Percentiles rank a stretch among this genome's conserved stretches.
Evolutionary conservation across 2,113 vertebrate genomes (phyloP).

Genomic region (Daboia siamensis): DNA sequence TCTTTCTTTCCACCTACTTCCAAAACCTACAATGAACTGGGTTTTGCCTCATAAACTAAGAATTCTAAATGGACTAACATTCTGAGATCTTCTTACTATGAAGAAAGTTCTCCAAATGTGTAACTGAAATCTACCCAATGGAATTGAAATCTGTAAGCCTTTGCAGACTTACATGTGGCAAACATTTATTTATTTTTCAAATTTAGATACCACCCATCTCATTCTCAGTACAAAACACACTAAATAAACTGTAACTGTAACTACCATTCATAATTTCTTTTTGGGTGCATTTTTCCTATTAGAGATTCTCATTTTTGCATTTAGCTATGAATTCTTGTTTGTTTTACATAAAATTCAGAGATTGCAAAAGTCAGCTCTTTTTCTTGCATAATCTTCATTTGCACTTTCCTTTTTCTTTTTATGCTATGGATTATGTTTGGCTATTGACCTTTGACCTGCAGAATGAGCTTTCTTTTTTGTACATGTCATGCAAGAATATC

Average conservation of each 20-base stretch:
- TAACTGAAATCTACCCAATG: neutral
- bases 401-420: neutral
- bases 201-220: too few relatives aligned
- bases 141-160: neutral
- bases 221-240: too few relatives aligned
- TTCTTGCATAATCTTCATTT: neutral
- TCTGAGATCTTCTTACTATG: neutral
- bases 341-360: neutral
- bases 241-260: neutral
- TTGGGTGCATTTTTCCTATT: neutral
- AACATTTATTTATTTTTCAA: neutral
- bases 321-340: neutral
- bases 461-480: neutral
- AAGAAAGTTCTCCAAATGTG: neutral
- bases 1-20: neutral
- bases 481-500: neutral
- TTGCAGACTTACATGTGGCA: neutral
- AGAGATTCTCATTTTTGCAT: neutral
- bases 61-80: neutral
- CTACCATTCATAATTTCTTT: neutral
- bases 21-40: neutral
- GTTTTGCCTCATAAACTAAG: neutral
- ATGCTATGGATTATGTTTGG: neutral
- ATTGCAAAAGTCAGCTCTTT: neutral
- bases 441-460: neutral